A percentile compares a stretch with the other conserved stretches of the same genome.
These are phyloP conservation scores for Erebia epiphron DNA, from an alignment of 2,888 invertebrate species.

Conservation along the genomic window DNA sequence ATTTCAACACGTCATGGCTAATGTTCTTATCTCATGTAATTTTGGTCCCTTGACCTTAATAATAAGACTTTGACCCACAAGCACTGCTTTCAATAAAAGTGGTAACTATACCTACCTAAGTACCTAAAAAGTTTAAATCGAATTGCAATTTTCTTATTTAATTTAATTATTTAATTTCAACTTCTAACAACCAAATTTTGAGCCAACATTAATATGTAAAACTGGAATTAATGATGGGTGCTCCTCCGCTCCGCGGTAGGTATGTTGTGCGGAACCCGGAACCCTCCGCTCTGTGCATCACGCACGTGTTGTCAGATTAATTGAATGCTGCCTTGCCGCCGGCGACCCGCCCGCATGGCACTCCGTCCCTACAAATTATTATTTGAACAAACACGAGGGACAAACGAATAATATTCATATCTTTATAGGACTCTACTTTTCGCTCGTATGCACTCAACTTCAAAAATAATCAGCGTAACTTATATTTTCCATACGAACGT, in stretches of 20 bases:
- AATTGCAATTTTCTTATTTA: too few relatives aligned
- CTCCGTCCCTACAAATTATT: conserved; percentile 48
- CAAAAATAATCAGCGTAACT: conserved; percentile 55
- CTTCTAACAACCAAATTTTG: conserved; percentile 8
- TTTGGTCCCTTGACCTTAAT: too few relatives aligned
- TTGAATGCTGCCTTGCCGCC: conserved; percentile 65
- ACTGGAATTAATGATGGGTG: conserved; percentile 52
- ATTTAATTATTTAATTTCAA: too few relatives aligned
- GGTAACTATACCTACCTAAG: too few relatives aligned
- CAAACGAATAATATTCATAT: conserved; percentile 48
- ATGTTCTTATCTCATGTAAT: too few relatives aligned
- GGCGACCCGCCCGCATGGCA: conserved; percentile 43
- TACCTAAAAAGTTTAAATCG: too few relatives aligned
- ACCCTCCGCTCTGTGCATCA: conserved; percentile 56
- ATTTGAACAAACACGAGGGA: conserved; percentile 50
- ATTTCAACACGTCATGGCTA: too few relatives aligned
- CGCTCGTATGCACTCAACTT: conserved; percentile 53
- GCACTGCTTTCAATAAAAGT: too few relatives aligned
- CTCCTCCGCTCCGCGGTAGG: not conserved
- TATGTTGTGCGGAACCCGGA: conserved; percentile 35
- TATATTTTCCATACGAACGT: conserved; percentile 65
- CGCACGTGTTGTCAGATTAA: conserved; percentile 78
- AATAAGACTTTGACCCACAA: too few relatives aligned
- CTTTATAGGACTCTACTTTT: conserved; percentile 47
- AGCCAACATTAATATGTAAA: conserved; percentile 54